Base-by-base conservation (phyloP, 2,797 vertebrate species). In the Kryptolebias ocellatus region DNA sequence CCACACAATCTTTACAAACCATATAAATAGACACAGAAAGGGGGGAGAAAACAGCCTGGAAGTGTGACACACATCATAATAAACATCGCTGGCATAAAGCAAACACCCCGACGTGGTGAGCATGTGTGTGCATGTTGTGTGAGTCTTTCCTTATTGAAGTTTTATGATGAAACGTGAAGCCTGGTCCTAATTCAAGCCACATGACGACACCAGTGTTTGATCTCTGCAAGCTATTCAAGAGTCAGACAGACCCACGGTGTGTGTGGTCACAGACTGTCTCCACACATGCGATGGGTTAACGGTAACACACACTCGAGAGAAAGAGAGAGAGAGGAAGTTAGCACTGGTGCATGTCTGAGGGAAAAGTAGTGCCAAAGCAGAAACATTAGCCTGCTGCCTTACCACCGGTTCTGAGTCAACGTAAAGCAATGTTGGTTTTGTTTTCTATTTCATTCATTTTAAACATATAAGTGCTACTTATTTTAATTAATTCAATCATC, bases 161-260 rank as follows among this genome's bases (percentile, higher is more conserved):
- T 92, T 94, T 94, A 95, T 94, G 93, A 93, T 92, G 92, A 92
- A 95, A 94, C 90, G 90, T 82, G 87, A 95, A 89, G 85, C 94
- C 86, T 92, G 90, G 91, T 84, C 79, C 91, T 95, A 95, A 96
- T 95, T 93, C 93, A 93, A 92, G 94, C 94, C 94, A 93, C 93
- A 92, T 95, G 94, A 90, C 60, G 73, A 83, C 89, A 81, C 74
- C 50, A 68, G 79, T 76, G 88, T 95, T 96, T 96, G 93, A 95
- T 95, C 92, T 95, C 92, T 73, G 83, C 84, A 89, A 90, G 90
- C 63, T 77, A 78, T 90, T 87, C 91, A 91, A 93, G 91, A 85
- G 80, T 78, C 81, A 80, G 71, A 84, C 70, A 50, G 74, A 78
- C 79, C 71, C 71, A 70, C 75, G 51, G 85, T 87, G 88, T 83